phyloP scores from a whole-genome alignment of 2,113 vertebrate genomes.

The Gopherus flavomarginatus region DNA sequence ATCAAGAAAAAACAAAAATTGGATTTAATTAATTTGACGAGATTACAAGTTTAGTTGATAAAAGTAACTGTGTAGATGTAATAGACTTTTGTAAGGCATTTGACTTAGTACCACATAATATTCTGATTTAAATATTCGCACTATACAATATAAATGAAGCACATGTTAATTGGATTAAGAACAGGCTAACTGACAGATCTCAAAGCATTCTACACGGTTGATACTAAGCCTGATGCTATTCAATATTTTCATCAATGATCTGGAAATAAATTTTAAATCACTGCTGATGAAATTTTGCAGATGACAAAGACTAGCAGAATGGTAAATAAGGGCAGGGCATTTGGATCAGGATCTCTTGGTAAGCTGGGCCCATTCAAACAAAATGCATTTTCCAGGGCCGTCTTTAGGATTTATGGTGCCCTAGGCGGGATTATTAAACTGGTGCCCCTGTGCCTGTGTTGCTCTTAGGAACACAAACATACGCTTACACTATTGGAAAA shows the following conservation, averaged over 20 bases:
- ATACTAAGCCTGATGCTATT: background rate
- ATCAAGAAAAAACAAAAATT: background rate
- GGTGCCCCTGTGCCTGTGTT: too few relatives aligned
- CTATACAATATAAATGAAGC: background rate
- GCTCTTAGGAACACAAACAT: too few relatives aligned
- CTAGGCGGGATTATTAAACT: too few relatives aligned
- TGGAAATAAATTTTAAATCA: background rate
- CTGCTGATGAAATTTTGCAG: background rate
- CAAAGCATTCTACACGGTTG: background rate
- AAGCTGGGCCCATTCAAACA: background rate
- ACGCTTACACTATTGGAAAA: too few relatives aligned
- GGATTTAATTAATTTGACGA: background rate
- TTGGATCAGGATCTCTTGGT: background rate
- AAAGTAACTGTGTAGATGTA: background rate
- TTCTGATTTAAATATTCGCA: background rate
- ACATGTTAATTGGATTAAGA: background rate
- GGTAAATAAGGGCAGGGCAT: background rate
- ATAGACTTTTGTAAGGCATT: background rate
- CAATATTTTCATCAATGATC: background rate
- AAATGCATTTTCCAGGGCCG: background rate
- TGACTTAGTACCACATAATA: background rate
- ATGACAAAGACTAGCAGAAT: background rate
- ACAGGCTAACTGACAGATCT: background rate
- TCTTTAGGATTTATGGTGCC: too few relatives aligned
- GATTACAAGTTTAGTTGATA: background rate